Conservation (phyloP, 2,113 vertebrate genomes). For the Mobula birostris region DNA sequence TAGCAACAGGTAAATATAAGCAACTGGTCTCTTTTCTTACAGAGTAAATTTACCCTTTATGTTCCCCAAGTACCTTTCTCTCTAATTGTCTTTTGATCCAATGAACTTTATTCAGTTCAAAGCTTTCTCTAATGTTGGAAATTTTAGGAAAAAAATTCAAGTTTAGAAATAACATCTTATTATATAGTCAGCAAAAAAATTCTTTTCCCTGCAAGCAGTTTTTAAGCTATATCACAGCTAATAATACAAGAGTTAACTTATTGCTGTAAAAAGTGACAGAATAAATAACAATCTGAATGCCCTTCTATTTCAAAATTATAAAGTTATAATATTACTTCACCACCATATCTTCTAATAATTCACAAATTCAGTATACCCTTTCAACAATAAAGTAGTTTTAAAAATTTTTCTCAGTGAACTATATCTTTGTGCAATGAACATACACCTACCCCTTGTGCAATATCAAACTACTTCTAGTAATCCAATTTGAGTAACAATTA, state of each 20-base stretch:
- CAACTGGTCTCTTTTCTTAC: no score
- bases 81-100: background rate
- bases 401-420: background rate
- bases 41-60: background rate
- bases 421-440: background rate
- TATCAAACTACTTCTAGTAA: background rate
- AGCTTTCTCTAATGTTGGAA: background rate
- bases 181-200: background rate
- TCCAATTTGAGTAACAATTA: background rate
- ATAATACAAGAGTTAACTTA: background rate
- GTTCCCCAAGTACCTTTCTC: background rate
- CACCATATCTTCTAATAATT: background rate
- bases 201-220: background rate
- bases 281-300: constrained; percentile 2
- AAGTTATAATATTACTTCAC: background rate
- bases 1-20: background rate
- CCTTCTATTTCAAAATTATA: background rate
- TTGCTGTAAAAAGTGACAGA: background rate
- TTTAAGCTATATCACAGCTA: background rate
- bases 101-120: background rate
- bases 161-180: background rate
- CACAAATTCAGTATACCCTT: background rate
- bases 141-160: background rate
- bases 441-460: background rate
- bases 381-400: background rate